A percentile compares a stretch with the other conserved stretches of the same genome.
phyloP scores from a whole-genome alignment of 2,113 vertebrate genomes.

The Gasterosteus nipponicus region DNA sequence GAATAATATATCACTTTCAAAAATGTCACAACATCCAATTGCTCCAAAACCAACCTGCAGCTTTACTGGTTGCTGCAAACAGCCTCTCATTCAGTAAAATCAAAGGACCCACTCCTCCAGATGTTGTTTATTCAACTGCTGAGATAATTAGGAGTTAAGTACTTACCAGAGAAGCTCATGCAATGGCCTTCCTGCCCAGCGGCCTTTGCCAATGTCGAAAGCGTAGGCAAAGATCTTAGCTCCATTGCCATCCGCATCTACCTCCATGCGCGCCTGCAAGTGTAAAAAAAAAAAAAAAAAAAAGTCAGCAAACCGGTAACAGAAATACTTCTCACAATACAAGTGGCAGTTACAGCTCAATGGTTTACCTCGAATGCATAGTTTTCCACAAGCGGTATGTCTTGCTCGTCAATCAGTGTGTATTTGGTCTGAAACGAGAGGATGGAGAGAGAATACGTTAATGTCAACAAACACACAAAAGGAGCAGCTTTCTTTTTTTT shows the following conservation, averaged over 20 bases:
- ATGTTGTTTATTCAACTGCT: neutral
- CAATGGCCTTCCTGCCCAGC: conserved; percentile 92
- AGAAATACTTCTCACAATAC: neutral
- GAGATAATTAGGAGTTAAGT: neutral
- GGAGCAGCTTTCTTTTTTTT: neutral
- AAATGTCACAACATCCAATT: neutral
- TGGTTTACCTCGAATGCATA: conserved; percentile 94
- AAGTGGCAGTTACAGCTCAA: neutral
- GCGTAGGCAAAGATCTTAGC: conserved; percentile 98
- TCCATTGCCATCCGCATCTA: conserved; percentile 97
- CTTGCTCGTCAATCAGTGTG: conserved; percentile 96
- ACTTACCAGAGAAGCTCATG: conserved; percentile 97
- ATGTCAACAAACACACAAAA: neutral
- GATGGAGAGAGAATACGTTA: neutral
- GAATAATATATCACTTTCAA: neutral
- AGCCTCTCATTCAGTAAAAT: neutral
- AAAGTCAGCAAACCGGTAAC: neutral
- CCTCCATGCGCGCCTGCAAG: conserved; percentile 95
- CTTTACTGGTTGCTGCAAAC: neutral
- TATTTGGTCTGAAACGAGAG: conserved; percentile 90
- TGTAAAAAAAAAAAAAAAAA: neutral
- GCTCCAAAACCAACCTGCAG: neutral
- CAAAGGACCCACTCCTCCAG: neutral
- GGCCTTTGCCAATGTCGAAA: conserved; percentile 95
- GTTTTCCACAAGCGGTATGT: conserved; percentile 97